Percentiles rank a stretch among this genome's conserved stretches.
Evolutionary conservation across 2,888 invertebrate species (phyloP).

Genomic region (Athripsodes cinereus): DNA sequence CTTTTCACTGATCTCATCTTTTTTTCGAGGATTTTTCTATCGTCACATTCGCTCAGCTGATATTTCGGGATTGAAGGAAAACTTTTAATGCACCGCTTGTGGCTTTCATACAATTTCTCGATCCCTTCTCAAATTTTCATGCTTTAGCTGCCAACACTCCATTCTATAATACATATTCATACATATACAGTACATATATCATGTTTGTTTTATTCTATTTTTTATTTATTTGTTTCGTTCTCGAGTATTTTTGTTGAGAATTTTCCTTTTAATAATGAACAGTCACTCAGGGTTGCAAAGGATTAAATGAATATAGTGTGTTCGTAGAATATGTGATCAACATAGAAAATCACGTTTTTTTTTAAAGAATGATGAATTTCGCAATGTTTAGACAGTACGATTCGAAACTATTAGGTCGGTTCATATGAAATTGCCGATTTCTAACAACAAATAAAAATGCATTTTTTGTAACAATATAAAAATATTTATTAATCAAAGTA

Average conservation of each 20-base stretch:
- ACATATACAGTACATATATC: too few relatives aligned
- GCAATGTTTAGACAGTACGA: too few relatives aligned
- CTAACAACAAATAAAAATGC: too few relatives aligned
- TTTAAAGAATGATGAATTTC: too few relatives aligned
- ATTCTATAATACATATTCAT: too few relatives aligned
- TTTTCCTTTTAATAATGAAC: constrained; percentile 14
- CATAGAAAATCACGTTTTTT: too few relatives aligned
- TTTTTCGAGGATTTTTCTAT: constrained; percentile 11
- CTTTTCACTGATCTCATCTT: constrained; percentile 4
- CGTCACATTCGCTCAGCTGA: constrained; percentile 4
- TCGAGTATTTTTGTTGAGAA: constrained; percentile 17
- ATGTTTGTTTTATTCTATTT: too few relatives aligned
- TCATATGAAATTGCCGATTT: too few relatives aligned
- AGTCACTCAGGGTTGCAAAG: neutral
- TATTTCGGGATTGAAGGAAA: constrained; percentile 15
- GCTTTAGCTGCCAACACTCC: neutral
- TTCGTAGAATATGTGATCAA: too few relatives aligned
- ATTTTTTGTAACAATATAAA: too few relatives aligned
- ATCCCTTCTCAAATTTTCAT: constrained; percentile 6
- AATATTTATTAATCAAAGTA: too few relatives aligned
- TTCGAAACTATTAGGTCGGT: too few relatives aligned
- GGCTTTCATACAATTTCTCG: neutral
- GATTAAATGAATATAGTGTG: neutral
- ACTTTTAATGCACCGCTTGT: constrained; percentile 16
- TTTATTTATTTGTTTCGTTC: constrained; percentile 4